Evolutionary conservation across 2,113 vertebrate species (phyloP).

Genomic region (Vicugna pacos): DNA sequence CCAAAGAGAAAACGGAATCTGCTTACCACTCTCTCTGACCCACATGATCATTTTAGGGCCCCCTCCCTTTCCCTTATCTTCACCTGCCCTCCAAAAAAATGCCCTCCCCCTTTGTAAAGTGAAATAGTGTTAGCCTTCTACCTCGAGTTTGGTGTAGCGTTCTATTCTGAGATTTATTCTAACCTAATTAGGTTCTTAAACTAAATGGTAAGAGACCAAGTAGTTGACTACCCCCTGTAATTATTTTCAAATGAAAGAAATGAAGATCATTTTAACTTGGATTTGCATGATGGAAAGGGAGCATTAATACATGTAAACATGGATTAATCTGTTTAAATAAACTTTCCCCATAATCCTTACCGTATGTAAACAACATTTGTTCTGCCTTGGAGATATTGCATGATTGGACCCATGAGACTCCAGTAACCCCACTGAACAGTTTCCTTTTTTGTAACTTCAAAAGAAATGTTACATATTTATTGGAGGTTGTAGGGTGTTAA

Average conservation of each 20-base stretch:
- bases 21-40: background rate
- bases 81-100: slow-evolving; percentile 11
- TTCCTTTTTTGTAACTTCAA: slow-evolving; percentile 89
- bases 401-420: slow-evolving; percentile 87
- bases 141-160: background rate
- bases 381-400: slow-evolving; percentile 87
- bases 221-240: slow-evolving; percentile 59
- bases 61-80: slow-evolving; percentile 10
- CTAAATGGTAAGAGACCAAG: slow-evolving; percentile 77
- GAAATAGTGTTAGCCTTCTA: background rate
- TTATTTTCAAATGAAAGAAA: slow-evolving; percentile 85
- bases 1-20: slow-evolving; percentile 44
- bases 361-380: slow-evolving; percentile 89
- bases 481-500: slow-evolving; percentile 87
- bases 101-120: slow-evolving; percentile 8
- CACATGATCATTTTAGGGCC: background rate
- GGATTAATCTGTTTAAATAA: slow-evolving; percentile 87
- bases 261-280: slow-evolving; percentile 79
- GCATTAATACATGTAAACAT: slow-evolving; percentile 87
- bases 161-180: slow-evolving; percentile 77
- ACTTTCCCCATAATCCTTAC: slow-evolving; percentile 86
- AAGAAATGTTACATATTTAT: slow-evolving; percentile 88
- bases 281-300: slow-evolving; percentile 85
- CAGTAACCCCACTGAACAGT: slow-evolving; percentile 86
- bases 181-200: slow-evolving; percentile 77